Base-by-base conservation (phyloP, 2,797 vertebrate genomes). In the Notolabrus celidotus region DNA sequence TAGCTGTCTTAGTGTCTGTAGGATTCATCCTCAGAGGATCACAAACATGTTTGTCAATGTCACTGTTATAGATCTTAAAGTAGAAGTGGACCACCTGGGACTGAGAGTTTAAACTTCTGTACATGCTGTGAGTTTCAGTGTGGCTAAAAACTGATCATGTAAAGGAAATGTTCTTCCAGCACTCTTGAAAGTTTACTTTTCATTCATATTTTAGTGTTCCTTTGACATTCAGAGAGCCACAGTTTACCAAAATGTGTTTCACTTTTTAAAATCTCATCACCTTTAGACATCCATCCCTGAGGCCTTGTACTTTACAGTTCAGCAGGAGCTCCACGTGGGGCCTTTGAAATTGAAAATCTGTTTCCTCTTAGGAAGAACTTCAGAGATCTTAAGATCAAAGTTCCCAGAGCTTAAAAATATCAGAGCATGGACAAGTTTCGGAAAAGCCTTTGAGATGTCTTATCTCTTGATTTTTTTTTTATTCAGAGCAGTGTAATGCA, bases 311-410 rank as follows among this genome's bases (percentile, higher is more conserved):
- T 73, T 64, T 20, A 43, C 45, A 8, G 73, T 69, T 54, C 67
- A 67, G 55, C 63, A 6, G 67, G 53, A 71, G 63, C 76, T 70
- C 86, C 54, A 68, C 74, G 70, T 71, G 72, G 5, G 29, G 77
- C 72, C 84, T 91, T 87, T 91, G 87, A 89, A 53, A 75, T 38
- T 17, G 39, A 38, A 85, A 88, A 79, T 74, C 79, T 81, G 81
- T 79, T 90, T 91, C 88, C 89, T 88, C 54, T 27, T 14, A 16
- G 77, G 73, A 88, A 79, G 62, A 60, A 68, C 80, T 82, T 85
- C 79, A 86, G 72, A 89, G 82, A 84, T 86, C n/a, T 74, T 20
- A 3, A 57, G 80, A 88, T 85, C 83, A 90, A 86, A 85, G 83
- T 76, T 76, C 67, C 73, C 61, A 57, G 59, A 47, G 71, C n/a